Percentiles rank a stretch among this genome's conserved stretches.
Conservation (phyloP, 2,888 invertebrate species). For the Cataglyphis altisquamis region DNA sequence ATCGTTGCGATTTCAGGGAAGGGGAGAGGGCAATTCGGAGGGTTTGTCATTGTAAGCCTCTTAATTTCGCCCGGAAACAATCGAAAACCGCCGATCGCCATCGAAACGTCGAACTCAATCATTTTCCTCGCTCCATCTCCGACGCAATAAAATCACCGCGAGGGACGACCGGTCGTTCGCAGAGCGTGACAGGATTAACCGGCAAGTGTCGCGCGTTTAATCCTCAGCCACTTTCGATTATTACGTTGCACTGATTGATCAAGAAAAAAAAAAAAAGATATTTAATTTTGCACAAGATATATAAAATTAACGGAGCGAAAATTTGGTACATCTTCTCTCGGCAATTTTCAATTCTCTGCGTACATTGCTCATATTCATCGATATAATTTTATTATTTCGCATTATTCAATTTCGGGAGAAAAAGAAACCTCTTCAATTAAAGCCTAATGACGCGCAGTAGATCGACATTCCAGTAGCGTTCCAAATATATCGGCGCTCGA, state of each 20-base stretch:
- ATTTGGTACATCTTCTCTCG: neutral
- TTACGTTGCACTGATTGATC: slow-evolving; percentile 7
- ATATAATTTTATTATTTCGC: neutral
- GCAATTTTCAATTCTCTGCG: neutral
- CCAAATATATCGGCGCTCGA: slow-evolving; percentile 64
- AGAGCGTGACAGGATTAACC: neutral
- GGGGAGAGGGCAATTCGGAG: slow-evolving; percentile 30
- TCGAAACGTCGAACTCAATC: slow-evolving; percentile 35
- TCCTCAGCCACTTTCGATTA: slow-evolving; percentile 17
- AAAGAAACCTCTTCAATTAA: slow-evolving; percentile 26
- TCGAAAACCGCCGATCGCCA: slow-evolving; percentile 50
- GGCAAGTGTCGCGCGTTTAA: slow-evolving; percentile 40
- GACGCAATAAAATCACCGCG: slow-evolving; percentile 24
- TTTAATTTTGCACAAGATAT: neutral
- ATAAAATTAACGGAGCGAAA: neutral
- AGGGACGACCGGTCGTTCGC: slow-evolving; percentile 1
- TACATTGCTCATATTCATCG: neutral
- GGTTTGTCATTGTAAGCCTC: slow-evolving; percentile 50
- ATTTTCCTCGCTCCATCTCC: slow-evolving; percentile 29
- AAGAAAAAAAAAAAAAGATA: neutral
- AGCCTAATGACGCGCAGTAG: slow-evolving; percentile 61
- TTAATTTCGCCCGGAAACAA: slow-evolving; percentile 60
- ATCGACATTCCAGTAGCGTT: slow-evolving; percentile 64
- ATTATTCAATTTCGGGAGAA: neutral
- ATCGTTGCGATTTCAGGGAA: slow-evolving; percentile 32